Conservation (phyloP, 2,888 invertebrate species). For the Amphipoea lucens region DNA sequence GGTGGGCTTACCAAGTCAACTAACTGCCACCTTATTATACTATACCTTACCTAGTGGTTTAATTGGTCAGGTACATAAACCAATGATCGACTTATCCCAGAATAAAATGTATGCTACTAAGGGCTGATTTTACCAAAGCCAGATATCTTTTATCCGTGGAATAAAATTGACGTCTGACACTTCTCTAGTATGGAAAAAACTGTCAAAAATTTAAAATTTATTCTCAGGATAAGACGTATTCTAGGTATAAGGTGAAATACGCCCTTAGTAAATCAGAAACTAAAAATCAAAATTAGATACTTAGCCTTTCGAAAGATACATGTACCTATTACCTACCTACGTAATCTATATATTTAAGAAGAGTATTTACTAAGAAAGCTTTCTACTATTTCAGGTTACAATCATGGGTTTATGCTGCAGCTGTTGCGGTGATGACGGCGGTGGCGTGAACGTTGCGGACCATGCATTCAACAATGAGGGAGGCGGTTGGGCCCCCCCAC, state of each 20-base stretch:
- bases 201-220: neutral
- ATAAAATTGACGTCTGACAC: neutral
- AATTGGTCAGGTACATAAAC: too few relatives aligned
- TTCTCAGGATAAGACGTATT: neutral
- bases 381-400: conserved; percentile 27
- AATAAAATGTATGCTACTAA: too few relatives aligned
- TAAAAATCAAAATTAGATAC: too few relatives aligned
- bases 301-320: too few relatives aligned
- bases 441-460: conserved; percentile 73
- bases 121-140: neutral
- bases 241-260: neutral
- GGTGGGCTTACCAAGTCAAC: neutral
- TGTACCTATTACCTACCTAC: too few relatives aligned
- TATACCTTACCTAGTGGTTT: too few relatives aligned
- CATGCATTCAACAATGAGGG: conserved; percentile 58
- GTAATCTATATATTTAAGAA: too few relatives aligned
- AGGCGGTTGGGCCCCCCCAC: conserved; percentile 50
- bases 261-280: neutral
- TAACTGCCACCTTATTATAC: too few relatives aligned
- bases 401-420: conserved; percentile 77
- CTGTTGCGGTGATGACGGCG: conserved; percentile 67
- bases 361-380: too few relatives aligned
- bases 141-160: too few relatives aligned
- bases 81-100: too few relatives aligned
- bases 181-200: neutral